Conservation (phyloP, 2,113 vertebrate species). For the Montifringilla adamsi region DNA sequence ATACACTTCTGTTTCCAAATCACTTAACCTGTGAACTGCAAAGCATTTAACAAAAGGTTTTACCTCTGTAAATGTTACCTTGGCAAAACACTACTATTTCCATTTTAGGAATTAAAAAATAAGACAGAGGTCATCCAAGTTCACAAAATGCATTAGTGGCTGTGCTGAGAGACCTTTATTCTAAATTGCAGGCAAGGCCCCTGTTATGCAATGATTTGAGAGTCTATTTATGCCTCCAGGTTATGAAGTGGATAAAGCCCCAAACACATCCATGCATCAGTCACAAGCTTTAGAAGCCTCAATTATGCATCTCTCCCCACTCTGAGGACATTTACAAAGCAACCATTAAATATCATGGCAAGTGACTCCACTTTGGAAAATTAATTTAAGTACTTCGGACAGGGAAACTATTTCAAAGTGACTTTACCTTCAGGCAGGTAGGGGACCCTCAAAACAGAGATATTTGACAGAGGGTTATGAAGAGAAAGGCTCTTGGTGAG, state of each 20-base stretch:
- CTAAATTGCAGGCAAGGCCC: neutral
- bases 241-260: neutral
- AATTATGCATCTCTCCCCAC: rapidly evolving
- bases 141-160: neutral
- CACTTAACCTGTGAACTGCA: neutral
- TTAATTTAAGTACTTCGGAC: neutral
- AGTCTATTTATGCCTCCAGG: neutral
- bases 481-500: neutral
- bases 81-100: neutral
- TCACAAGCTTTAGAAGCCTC: neutral
- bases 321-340: neutral
- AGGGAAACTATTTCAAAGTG: neutral
- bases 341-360: neutral
- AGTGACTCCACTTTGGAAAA: neutral
- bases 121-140: neutral
- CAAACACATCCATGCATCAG: neutral
- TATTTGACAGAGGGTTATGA: neutral
- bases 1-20: neutral
- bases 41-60: neutral
- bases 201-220: neutral
- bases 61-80: neutral
- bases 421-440: neutral
- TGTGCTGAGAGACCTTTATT: neutral
- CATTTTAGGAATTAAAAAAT: neutral
- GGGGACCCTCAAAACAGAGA: neutral